Evolutionary conservation across 2,113 vertebrate species (phyloP).

Genomic region (Stomatorhinus ivindoensis): DNA sequence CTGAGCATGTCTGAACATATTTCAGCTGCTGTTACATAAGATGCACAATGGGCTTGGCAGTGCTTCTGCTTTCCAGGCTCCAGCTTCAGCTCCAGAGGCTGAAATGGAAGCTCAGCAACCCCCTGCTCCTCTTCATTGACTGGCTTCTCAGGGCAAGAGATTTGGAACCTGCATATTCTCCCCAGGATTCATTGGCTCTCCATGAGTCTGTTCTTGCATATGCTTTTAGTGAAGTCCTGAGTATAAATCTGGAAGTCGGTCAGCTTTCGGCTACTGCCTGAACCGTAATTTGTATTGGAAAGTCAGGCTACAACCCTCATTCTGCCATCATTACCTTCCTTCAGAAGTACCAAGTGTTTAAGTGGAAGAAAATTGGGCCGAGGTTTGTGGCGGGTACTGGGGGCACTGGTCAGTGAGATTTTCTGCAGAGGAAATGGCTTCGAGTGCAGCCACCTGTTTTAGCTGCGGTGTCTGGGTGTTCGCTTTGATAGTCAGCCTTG

Average conservation of each 20-base stretch:
- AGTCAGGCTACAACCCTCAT: not conserved
- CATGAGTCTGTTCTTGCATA: not conserved
- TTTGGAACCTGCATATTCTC: not conserved
- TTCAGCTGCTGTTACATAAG: conserved; percentile 47
- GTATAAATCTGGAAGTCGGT: not conserved
- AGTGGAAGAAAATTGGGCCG: not conserved
- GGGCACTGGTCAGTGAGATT: conserved; percentile 31
- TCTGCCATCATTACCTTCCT: not conserved
- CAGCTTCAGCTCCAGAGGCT: not conserved
- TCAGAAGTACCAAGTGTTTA: not conserved
- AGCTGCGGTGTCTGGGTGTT: conserved; percentile 29
- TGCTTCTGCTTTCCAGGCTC: not conserved
- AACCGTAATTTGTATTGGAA: not conserved
- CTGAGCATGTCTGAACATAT: conserved; percentile 51
- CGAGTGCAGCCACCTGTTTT: conserved; percentile 63
- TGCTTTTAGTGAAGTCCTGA: not conserved
- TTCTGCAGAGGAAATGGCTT: conserved; percentile 52
- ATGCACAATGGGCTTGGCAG: not conserved
- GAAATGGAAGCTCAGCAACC: not conserved
- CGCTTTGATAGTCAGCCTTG: not conserved
- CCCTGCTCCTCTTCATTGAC: not conserved
- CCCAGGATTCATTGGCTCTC: not conserved
- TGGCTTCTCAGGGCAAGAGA: not conserved
- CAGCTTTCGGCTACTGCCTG: not conserved
- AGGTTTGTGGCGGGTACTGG: not conserved